phyloP scores from a whole-genome alignment of 2,113 vertebrate species.

The Geothlypis trichas region DNA sequence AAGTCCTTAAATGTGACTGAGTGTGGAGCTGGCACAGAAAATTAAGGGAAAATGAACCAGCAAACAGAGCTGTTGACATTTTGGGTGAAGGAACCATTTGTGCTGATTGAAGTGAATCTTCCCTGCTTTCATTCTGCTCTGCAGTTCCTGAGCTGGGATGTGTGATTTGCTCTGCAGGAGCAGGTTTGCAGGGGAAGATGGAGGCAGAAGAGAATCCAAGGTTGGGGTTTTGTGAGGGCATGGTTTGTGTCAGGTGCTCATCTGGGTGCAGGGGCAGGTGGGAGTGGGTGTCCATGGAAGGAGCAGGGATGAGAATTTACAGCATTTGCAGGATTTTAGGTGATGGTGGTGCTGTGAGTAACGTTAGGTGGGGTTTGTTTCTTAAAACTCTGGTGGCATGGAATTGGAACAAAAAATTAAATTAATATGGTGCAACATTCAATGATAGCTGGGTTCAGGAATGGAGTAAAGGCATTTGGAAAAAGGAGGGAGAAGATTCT shows the following conservation, averaged over 20 bases:
- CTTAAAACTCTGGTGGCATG: neutral
- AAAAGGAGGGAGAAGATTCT: neutral
- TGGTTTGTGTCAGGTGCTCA: neutral
- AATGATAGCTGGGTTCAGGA: fast-evolving
- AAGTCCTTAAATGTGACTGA: neutral
- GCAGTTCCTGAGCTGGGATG: neutral
- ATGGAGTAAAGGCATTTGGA: neutral
- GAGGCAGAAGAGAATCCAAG: neutral
- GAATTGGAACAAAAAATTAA: neutral
- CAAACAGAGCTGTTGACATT: neutral
- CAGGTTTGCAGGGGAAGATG: neutral
- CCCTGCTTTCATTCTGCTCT: neutral
- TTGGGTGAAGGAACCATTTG: neutral
- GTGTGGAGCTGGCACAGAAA: neutral
- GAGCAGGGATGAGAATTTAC: neutral
- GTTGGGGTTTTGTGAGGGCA: too few relatives aligned
- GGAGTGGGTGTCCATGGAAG: neutral
- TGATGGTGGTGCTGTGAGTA: neutral
- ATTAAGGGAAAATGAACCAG: neutral
- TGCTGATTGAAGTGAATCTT: neutral
- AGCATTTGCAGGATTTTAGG: neutral
- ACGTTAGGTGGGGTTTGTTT: neutral
- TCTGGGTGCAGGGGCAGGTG: neutral
- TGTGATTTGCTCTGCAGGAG: neutral
- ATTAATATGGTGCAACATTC: neutral